Conservation (phyloP, 2,797 vertebrate genomes). For the Poecilia wingei region DNA sequence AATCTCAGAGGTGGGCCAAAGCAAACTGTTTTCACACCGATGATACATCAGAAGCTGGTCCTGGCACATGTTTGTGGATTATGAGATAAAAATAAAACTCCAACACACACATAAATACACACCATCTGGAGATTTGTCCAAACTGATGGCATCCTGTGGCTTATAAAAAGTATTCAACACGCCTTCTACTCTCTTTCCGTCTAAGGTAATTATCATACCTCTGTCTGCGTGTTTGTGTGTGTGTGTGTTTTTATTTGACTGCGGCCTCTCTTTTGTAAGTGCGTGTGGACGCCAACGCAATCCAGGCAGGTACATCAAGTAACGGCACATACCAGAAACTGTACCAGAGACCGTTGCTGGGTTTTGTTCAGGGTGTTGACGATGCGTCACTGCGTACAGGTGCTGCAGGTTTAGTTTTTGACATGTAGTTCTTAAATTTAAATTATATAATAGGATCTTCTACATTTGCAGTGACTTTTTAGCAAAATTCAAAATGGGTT, state of each 20-base stretch:
- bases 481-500: background rate
- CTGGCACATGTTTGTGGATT: constrained; percentile 40
- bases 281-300: constrained; percentile 37
- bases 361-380: constrained; percentile 19
- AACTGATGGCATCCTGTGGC: constrained; percentile 16
- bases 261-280: background rate
- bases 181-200: constrained; percentile 11
- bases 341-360: constrained; percentile 44
- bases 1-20: background rate
- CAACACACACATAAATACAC: background rate
- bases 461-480: no score
- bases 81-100: constrained; percentile 32
- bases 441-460: background rate
- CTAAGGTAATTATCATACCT: constrained; percentile 59
- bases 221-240: constrained; percentile 6
- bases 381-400: constrained; percentile 23
- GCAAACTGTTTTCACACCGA: background rate
- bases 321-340: constrained; percentile 72
- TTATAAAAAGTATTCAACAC: constrained; percentile 26
- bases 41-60: constrained; percentile 39
- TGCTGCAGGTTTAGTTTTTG: background rate
- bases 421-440: background rate
- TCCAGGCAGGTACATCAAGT: constrained; percentile 75
- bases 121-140: constrained; percentile 4
- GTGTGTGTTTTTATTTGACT: background rate